Evolutionary conservation across 2,797 vertebrate species (phyloP), one percentile per base, ranked within the genome.

Genomic region (Karalla daura): DNA sequence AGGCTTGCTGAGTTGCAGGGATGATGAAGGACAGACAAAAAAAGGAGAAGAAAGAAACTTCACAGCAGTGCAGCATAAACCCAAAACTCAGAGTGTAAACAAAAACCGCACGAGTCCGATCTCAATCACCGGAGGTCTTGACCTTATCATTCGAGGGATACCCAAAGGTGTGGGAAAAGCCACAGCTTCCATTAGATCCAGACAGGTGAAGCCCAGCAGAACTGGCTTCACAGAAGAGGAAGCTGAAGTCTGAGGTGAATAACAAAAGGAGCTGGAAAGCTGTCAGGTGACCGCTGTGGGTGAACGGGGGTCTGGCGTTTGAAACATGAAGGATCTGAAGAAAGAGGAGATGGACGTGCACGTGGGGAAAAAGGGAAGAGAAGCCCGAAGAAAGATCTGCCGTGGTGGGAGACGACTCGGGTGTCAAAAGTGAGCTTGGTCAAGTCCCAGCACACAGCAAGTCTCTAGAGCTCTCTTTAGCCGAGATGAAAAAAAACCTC

Each of bases 141-240:
- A 90, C 76, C 87, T 73, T 55, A 76, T 85, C 86, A 74, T 76
- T 63, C 32, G 17, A 61, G 63, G 56, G 41, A 77, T 74, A 52
- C 60, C 80, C 74, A 61, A 46, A 66, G 73, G 80, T 71, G 80
- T 17, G 46, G 46, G 39, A 61, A 33, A 50, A 61, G 32, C 24
- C 11, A 64, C 25, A 68, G 73, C 65, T 76, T 83, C 75, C 49
- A 61, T 83, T 74, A 59, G 28, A 36, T 40, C 54, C 24, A 44
- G 73, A 74, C 79, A 86, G 64, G 37, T 77, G 59, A 84, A 76
- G 59, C 63, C 49, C 69, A 41, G 64, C n/a, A 47, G 67, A 78
- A 44, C 27, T 7, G 24, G 33, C 40, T 67, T 62, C 41, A 54
- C 1, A 17, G 35, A 63, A 68, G 56, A 46, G 32, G 8, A 64